Evolutionary conservation across 2,888 invertebrate genomes (phyloP).

Genomic region (Philopedon plagiatum): DNA sequence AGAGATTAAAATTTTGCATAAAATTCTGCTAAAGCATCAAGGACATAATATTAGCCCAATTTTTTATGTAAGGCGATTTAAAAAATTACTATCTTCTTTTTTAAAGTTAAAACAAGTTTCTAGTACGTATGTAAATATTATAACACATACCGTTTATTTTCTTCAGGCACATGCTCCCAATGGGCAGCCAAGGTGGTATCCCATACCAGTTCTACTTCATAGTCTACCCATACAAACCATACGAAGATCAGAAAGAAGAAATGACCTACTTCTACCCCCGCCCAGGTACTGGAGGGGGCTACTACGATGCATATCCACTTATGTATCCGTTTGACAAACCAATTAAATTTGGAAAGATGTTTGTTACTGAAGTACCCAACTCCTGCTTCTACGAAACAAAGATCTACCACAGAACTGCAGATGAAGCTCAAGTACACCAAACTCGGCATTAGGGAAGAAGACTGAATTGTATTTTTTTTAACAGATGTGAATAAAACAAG

Average conservation of each 20-base stretch:
- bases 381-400: conserved; percentile 77
- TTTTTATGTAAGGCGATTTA: too few relatives aligned
- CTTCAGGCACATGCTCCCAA: conserved; percentile 76
- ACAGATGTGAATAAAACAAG: neutral
- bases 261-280: conserved; percentile 51
- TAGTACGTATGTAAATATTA: too few relatives aligned
- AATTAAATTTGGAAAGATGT: conserved; percentile 72
- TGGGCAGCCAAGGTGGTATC: conserved; percentile 77
- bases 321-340: conserved; percentile 84
- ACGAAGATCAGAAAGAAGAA: conserved; percentile 48
- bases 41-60: too few relatives aligned
- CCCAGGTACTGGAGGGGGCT: conserved; percentile 55
- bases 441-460: conserved; percentile 18
- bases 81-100: too few relatives aligned
- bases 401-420: conserved; percentile 72
- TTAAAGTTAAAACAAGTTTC: too few relatives aligned
- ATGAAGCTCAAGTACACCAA: conserved; percentile 49
- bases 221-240: conserved; percentile 68
- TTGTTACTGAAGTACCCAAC: conserved; percentile 75
- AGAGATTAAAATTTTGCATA: too few relatives aligned
- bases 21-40: too few relatives aligned
- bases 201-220: conserved; percentile 71
- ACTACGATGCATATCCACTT: conserved; percentile 75
- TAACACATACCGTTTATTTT: neutral
- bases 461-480: conserved; percentile 7